Base-by-base conservation (phyloP, 1,140 invertebrate genomes). In the Aplysia californica region DNA sequence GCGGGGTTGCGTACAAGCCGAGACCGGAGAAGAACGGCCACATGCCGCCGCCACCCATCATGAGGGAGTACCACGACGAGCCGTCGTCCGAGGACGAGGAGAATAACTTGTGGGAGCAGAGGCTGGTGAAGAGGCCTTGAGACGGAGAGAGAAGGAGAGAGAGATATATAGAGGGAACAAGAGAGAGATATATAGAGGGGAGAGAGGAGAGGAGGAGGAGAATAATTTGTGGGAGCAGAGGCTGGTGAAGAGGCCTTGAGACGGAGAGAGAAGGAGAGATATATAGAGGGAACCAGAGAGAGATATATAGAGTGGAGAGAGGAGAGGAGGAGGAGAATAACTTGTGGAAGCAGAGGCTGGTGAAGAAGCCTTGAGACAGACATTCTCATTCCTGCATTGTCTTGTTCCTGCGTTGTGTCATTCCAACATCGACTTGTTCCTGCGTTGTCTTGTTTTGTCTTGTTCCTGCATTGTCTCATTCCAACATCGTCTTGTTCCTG, bases 1-100 rank as follows among this genome's bases (percentile, higher is more conserved):
- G n/a, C n/a, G n/a, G n/a, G n/a, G n/a, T n/a, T n/a, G n/a, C n/a
- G n/a, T n/a, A n/a, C n/a, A n/a, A n/a, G n/a, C n/a, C n/a, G n/a
- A n/a, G n/a, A n/a, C n/a, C n/a, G n/a, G n/a, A n/a, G n/a, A n/a
- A n/a, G n/a, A n/a, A n/a, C n/a, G n/a, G n/a, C n/a, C n/a, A n/a
- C n/a, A n/a, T n/a, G n/a, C n/a, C n/a, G n/a, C n/a, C n/a, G n/a
- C n/a, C n/a, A n/a, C 31, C 44, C 29, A 23, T 6, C 20, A 31
- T 65, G 21, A 50, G 59, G 18, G 72, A 67, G 31, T 75, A 66
- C 41, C 64, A 66, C 31, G 64, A 75, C 59, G 41, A 56, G n/a
- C 15, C 39, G 1, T 67, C 59, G 0, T 38, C 6, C 23, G 59
- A 67, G 29, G 59, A 74, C 4, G 72, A 67, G 18, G 59, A 64